A percentile compares a stretch with the other conserved stretches of the same genome.
phyloP scores from a whole-genome alignment of 2,113 vertebrate genomes.

The human (Homo sapiens) region DNA sequence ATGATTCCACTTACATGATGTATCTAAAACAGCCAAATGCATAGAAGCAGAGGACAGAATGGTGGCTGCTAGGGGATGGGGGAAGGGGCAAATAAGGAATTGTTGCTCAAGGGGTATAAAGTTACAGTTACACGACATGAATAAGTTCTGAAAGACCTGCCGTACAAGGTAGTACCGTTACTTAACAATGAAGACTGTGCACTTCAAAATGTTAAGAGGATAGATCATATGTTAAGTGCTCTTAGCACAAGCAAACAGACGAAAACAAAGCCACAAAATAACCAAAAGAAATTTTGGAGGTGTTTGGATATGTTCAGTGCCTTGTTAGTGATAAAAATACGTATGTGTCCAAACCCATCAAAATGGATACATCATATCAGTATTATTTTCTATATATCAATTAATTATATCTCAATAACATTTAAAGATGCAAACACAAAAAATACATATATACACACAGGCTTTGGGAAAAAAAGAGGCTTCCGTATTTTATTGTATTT shows the following conservation, averaged over 20 bases:
- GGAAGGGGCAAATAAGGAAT: neutral
- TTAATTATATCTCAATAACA: neutral
- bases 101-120: neutral
- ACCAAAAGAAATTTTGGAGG: neutral
- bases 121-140: neutral
- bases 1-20: neutral
- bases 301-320: neutral
- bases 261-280: neutral
- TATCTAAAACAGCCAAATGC: neutral
- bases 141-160: neutral
- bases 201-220: neutral
- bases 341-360: no score
- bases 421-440: neutral
- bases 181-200: neutral
- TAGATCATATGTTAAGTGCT: neutral
- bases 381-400: neutral
- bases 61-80: no score
- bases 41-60: neutral
- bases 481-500: neutral
- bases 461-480: neutral
- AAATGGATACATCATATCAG: neutral
- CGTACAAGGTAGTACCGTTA: neutral
- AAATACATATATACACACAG: neutral
- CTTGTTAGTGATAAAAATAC: neutral
- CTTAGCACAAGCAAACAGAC: neutral